Percentiles rank a stretch among this genome's conserved stretches.
These are phyloP conservation scores for Triops cancriformis DNA, from an alignment of 1,140 invertebrate genomes.

Conservation along the genomic window DNA sequence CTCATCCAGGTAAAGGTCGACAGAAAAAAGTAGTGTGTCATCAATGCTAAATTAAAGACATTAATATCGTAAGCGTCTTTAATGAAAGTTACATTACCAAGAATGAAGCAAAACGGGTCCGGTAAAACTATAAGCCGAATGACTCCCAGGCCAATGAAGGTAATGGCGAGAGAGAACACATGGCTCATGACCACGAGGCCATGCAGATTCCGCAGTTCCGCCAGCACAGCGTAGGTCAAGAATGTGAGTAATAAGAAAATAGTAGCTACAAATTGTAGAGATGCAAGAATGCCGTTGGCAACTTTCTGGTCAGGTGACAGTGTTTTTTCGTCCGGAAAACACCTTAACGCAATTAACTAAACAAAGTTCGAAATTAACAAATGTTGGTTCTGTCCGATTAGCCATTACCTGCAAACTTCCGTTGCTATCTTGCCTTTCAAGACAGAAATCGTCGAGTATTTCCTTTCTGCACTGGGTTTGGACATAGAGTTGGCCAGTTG, in stretches of 20 bases:
- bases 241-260: constrained; percentile 57
- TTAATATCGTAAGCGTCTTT: not conserved
- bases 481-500: too few species aligned
- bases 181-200: constrained; percentile 58
- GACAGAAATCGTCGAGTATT: too few species aligned
- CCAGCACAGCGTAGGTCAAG: constrained; percentile 57
- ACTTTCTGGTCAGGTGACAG: too few species aligned
- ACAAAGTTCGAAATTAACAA: too few species aligned
- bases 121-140: constrained; percentile 36
- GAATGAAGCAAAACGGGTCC: not conserved
- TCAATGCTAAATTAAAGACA: constrained; percentile 27
- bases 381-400: too few species aligned
- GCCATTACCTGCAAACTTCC: too few species aligned
- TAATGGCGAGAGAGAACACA: constrained; percentile 50
- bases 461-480: too few species aligned
- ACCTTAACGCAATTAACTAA: too few species aligned
- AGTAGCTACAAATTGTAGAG: too few species aligned
- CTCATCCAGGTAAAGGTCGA: constrained; percentile 31
- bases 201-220: constrained; percentile 60
- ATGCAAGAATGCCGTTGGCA: too few species aligned
- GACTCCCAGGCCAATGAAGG: constrained; percentile 49
- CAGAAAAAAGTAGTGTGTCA: constrained; percentile 32
- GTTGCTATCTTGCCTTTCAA: too few species aligned
- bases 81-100: not conserved
- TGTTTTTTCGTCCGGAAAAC: too few species aligned